Evolutionary conservation across 2,888 invertebrate species (phyloP), one percentile per base, ranked within the genome.

Genomic region (Octodonta nipae): DNA sequence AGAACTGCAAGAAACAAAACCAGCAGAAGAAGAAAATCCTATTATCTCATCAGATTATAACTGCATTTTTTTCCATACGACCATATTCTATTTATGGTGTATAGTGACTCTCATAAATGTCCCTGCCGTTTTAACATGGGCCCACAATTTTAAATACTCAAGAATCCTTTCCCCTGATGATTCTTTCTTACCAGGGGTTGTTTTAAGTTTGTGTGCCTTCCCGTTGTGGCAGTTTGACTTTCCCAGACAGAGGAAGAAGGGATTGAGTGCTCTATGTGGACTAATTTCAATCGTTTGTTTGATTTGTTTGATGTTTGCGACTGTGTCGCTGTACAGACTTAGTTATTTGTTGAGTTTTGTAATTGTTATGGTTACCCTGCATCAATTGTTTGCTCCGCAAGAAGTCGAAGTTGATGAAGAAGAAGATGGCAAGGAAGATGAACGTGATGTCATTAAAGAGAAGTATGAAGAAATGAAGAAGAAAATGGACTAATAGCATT

Each of bases 61-160:
- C 33, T 39, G 41, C 4, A 50, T 84, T 45, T 71, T 82, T 51
- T 81, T 83, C 55, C 82, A 85, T 52, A 68, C 82, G 50, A 71
- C 78, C 36, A 55, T 84, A 47, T 77, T 85, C 46, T 61, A 78
- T 31, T 52, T 85, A 44, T 78, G 81, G 70, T 52, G 73, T 32
- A 54, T 73, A 10, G 66, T 76, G 15, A 67, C 81, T 0, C 40
- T 73, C n/a, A 61, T 83, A 22, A 81, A 80, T 58, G 44, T 78
- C 7, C 85, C 86, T 0, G 71, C 75, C 25, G 68, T 78, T 10
- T 55, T 86, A 25, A 78, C 82, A 4, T 87, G 86, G 86, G 78
- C 83, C 0, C 76, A 75, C 51, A 82, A 79, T 64, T 81, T 77
- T 47, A 73, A 73, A 83, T 84, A 66, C 45, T 67, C 58, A 45